Conservation (phyloP, 2,888 invertebrate genomes). For the Caenorhabditis sinica region DNA sequence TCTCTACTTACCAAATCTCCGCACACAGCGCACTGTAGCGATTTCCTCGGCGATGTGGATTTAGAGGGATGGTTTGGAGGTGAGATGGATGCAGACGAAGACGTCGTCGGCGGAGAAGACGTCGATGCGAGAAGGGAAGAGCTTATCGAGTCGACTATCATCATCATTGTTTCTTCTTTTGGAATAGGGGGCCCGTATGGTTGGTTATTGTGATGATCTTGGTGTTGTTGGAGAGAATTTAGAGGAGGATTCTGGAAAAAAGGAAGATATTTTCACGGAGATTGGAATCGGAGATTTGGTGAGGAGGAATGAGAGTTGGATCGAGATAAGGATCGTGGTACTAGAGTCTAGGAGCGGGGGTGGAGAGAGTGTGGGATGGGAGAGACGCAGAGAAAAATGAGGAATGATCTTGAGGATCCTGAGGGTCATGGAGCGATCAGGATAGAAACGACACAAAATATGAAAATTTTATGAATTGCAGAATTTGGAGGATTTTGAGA, state of each 20-base stretch:
- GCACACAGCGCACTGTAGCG: slow-evolving; percentile 67
- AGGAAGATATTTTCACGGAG: too few species aligned
- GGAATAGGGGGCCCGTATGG: neutral
- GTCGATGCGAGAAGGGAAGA: slow-evolving; percentile 17
- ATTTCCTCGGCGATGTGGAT: slow-evolving; percentile 22
- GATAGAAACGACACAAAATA: too few species aligned
- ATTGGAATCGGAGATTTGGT: neutral
- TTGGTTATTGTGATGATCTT: too few species aligned
- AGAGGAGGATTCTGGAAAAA: neutral
- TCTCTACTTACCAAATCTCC: slow-evolving; percentile 66
- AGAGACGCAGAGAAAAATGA: neutral
- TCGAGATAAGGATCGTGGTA: neutral
- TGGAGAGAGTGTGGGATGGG: neutral
- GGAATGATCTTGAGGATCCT: neutral
- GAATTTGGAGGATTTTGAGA: neutral
- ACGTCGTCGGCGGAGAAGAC: slow-evolving; percentile 29
- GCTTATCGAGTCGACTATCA: slow-evolving; percentile 55
- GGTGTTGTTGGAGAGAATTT: neutral
- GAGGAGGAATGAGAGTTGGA: neutral
- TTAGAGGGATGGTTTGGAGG: slow-evolving; percentile 9
- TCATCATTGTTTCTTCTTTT: neutral
- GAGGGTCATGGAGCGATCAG: neutral
- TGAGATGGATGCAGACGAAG: slow-evolving; percentile 26
- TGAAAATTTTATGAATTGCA: neutral
- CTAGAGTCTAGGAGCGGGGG: neutral